phyloP scores from a whole-genome alignment of 1,140 invertebrate species.

The Brachionus angularis region DNA sequence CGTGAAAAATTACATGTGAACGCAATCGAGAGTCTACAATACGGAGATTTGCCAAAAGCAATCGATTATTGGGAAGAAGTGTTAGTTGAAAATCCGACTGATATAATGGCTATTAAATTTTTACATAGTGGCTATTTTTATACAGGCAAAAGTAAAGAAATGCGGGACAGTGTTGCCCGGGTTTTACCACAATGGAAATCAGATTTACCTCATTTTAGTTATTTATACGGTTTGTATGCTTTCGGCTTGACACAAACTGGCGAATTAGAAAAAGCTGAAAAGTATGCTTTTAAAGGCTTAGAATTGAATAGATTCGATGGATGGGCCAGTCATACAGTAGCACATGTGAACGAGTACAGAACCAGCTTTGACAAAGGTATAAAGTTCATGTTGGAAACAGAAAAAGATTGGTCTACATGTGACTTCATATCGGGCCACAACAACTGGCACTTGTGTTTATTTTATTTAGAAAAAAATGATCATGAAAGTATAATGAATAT shows the following conservation, averaged over 20 bases:
- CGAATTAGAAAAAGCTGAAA: conserved; percentile 59
- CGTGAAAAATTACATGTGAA: conserved; percentile 17
- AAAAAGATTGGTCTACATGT: conserved; percentile 59
- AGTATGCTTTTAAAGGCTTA: conserved; percentile 55
- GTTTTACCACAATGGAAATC: conserved; percentile 59
- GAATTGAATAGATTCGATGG: conserved; percentile 59
- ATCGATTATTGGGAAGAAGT: conserved; percentile 61
- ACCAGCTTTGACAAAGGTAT: conserved; percentile 60
- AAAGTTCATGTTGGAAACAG: conserved; percentile 58
- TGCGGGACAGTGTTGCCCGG: conserved; percentile 60
- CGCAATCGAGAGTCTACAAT: neutral
- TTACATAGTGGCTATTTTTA: conserved; percentile 63
- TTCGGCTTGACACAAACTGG: conserved; percentile 63
- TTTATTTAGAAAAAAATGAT: conserved; percentile 57
- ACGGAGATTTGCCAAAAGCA: conserved; percentile 47
- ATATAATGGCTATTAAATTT: conserved; percentile 62
- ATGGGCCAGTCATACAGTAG: conserved; percentile 63
- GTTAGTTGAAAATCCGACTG: conserved; percentile 59
- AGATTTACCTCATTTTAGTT: conserved; percentile 59
- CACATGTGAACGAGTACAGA: conserved; percentile 63
- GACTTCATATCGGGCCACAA: conserved; percentile 62
- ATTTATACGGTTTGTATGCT: conserved; percentile 62
- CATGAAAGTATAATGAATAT: neutral
- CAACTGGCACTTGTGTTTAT: conserved; percentile 63
- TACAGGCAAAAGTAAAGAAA: conserved; percentile 56